phyloP scores from a whole-genome alignment of 2,797 vertebrate species.

The Luscinia luscinia region DNA sequence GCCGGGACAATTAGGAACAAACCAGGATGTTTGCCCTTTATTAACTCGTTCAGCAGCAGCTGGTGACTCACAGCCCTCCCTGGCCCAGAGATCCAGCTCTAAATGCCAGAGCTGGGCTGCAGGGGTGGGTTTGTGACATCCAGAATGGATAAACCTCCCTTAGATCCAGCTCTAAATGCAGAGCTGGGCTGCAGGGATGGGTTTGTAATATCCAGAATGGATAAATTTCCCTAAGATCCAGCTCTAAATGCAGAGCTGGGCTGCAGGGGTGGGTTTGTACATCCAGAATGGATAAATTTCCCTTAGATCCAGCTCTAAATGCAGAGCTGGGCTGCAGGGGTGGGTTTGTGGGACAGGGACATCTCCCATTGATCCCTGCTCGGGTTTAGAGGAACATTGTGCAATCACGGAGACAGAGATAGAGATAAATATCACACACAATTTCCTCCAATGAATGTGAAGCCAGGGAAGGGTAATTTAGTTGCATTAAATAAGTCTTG shows the following conservation, averaged over 20 bases:
- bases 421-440: not conserved
- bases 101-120: too few relatives aligned
- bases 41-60: not conserved
- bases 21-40: constrained; percentile 9
- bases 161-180: fast-evolving
- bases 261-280: fast-evolving
- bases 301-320: too few relatives aligned
- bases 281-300: too few relatives aligned
- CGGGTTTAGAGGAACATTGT: not conserved
- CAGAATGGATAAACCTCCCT: not conserved
- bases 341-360: not conserved
- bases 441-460: not conserved
- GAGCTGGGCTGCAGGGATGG: not conserved
- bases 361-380: fast-evolving
- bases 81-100: not conserved
- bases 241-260: not conserved
- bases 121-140: too few relatives aligned
- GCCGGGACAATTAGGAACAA: not conserved
- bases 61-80: not conserved
- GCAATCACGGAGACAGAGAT: fast-evolving
- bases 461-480: not conserved
- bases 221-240: too few relatives aligned
- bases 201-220: too few relatives aligned
- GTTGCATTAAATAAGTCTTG: not conserved
- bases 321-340: too few relatives aligned